Evolutionary conservation across 1,140 invertebrate species (phyloP), one percentile per base, ranked within the genome.

Genomic region (Gonatopus flavifemur): DNA sequence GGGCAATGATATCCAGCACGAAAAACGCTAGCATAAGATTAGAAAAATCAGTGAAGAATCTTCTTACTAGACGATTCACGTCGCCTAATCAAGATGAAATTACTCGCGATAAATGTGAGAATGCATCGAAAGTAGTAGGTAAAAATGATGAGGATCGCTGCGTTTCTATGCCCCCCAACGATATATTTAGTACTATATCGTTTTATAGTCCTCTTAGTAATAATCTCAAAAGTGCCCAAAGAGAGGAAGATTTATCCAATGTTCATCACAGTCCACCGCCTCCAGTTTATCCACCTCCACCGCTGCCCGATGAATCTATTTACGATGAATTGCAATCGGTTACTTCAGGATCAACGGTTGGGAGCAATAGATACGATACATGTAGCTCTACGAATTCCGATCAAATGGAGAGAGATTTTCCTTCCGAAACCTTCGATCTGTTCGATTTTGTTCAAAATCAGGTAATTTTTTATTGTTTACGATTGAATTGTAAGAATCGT

Each of bases 241-340:
- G 74, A 31, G 68, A 72, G 37, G 67, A 77, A 36, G 63, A 75
- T 55, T 38, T 78, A 32, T 44, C 72, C 43, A 67, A 73, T 24
- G 52, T 56, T 30, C 59, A 67, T 18, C 67, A 73, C 39, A 77
- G 70, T 55, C 73, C 77, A 48, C 81, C 80, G 18, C 82, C 82
- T 9, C 80, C 81, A 8, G 63, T 76, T 22, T 83, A 82, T 63
- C 83, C 83, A 16, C 83, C 83, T 24, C 82, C 83, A 18, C 82
- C 82, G 28, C 67, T 81, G 61, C 81, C 81, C 24, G 80, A 82
- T 39, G 82, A 83, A 56, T 76, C 75, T 19, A 72, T 82, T 43
- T 84, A 84, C 55, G 82, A 84, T 64, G 79, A 81, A 39, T 62
- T 83, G 19, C 76, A 81, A 10, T 80, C 77, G 3, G 59, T 73